Conservation (phyloP, 1,140 invertebrate species). For the Thaumatotibia leucotreta region DNA sequence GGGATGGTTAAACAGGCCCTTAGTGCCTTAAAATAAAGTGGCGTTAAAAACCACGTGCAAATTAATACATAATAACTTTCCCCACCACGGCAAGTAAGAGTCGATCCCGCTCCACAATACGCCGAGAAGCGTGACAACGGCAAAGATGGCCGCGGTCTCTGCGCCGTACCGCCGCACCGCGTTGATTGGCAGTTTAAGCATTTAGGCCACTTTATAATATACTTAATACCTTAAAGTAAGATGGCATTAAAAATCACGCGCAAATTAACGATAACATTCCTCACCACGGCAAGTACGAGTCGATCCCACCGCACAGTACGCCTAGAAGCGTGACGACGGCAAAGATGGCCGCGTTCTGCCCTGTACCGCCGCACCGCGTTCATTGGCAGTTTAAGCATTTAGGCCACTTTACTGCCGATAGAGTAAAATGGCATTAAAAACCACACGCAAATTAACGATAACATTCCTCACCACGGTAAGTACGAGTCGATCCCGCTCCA, state of each 20-base stretch:
- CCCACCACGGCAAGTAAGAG: constrained; percentile 83
- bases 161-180: constrained; percentile 82
- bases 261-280: too few relatives aligned
- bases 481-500: too few relatives aligned
- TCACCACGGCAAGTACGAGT: constrained; percentile 84
- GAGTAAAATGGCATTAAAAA: too few relatives aligned
- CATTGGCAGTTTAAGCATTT: constrained; percentile 83
- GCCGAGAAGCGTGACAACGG: constrained; percentile 84
- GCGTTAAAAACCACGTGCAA: too few relatives aligned
- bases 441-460: too few relatives aligned
- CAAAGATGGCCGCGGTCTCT: constrained; percentile 82
- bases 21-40: too few relatives aligned
- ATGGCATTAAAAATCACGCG: too few relatives aligned
- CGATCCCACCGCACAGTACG: constrained; percentile 86
- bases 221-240: too few relatives aligned
- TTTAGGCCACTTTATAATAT: constrained; percentile 34
- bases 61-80: too few relatives aligned
- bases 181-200: constrained; percentile 84
- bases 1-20: too few relatives aligned
- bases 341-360: constrained; percentile 82
- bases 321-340: constrained; percentile 84
- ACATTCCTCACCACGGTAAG: too few relatives aligned
- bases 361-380: constrained; percentile 83
- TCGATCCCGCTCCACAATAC: constrained; percentile 87
- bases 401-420: too few relatives aligned